Percentiles rank a stretch among this genome's conserved stretches.
These are phyloP conservation scores for Myathropa florea DNA, from an alignment of 2,888 invertebrate species.

Conservation along the genomic window DNA sequence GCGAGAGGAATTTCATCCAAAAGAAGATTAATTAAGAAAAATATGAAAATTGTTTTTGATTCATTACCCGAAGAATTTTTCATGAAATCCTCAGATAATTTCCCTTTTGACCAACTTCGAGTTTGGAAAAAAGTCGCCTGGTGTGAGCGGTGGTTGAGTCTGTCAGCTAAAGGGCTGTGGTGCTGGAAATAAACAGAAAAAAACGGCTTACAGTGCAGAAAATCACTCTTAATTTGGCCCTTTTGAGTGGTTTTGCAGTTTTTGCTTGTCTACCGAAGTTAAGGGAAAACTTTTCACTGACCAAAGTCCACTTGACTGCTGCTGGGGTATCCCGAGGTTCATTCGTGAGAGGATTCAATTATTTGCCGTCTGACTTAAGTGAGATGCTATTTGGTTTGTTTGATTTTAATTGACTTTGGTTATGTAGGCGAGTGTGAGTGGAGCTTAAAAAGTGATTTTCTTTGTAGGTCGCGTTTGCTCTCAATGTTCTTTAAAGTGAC, in stretches of 20 bases:
- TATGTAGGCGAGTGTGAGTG: background rate
- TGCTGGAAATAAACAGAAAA: background rate
- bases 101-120: constrained; percentile 34
- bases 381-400: background rate
- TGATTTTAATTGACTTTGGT: background rate
- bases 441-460: background rate
- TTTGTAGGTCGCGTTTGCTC: background rate
- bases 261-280: background rate
- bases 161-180: background rate
- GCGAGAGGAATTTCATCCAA: constrained; percentile 47
- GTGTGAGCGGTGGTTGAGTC: background rate
- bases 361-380: background rate
- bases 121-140: background rate
- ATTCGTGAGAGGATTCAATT: background rate
- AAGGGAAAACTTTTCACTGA: constrained; percentile 19
- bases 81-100: constrained; percentile 45
- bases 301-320: background rate
- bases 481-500: too few species aligned
- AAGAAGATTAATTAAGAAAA: constrained; percentile 79
- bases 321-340: background rate
- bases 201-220: constrained; percentile 25
- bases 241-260: constrained; percentile 36
- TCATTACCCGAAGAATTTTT: constrained; percentile 75
- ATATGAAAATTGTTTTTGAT: constrained; percentile 78
- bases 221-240: constrained; percentile 56